Conservation (phyloP, 2,888 invertebrate genomes). For the Diabrotica balteata region DNA sequence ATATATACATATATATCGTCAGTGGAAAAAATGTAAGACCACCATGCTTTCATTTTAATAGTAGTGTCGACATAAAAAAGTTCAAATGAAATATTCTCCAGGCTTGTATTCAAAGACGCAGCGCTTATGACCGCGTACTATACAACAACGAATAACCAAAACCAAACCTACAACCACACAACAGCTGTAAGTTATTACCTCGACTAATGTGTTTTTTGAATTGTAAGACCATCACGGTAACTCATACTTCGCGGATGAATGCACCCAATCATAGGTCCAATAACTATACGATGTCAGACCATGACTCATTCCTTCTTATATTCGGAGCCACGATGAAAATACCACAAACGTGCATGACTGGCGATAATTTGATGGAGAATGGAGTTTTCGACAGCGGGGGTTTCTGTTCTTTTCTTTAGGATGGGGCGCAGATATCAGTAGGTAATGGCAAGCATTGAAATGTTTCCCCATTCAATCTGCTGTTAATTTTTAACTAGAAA, state of each 20-base stretch:
- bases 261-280: conserved; percentile 48
- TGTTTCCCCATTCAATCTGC: too few relatives aligned
- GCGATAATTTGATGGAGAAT: conserved; percentile 39
- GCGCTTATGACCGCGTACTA: background rate
- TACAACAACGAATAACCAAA: conserved; percentile 7
- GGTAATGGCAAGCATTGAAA: too few relatives aligned
- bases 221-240: conserved; percentile 33
- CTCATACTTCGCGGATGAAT: conserved; percentile 49
- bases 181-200: conserved; percentile 45
- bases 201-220: conserved; percentile 43
- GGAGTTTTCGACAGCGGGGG: conserved; percentile 13
- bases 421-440: background rate
- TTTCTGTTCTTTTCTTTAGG: conserved; percentile 11
- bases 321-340: conserved; percentile 26
- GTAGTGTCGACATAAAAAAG: too few relatives aligned
- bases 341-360: conserved; percentile 44
- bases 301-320: conserved; percentile 48
- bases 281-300: conserved; percentile 40
- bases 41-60: background rate
- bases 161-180: conserved; percentile 18
- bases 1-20: too few relatives aligned
- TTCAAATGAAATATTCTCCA: too few relatives aligned
- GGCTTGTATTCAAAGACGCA: background rate
- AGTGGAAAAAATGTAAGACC: background rate
- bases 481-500: too few relatives aligned